These are phyloP conservation scores for Tamias sibiricus DNA, from an alignment of 2,113 vertebrate species.

Conservation along the genomic window DNA sequence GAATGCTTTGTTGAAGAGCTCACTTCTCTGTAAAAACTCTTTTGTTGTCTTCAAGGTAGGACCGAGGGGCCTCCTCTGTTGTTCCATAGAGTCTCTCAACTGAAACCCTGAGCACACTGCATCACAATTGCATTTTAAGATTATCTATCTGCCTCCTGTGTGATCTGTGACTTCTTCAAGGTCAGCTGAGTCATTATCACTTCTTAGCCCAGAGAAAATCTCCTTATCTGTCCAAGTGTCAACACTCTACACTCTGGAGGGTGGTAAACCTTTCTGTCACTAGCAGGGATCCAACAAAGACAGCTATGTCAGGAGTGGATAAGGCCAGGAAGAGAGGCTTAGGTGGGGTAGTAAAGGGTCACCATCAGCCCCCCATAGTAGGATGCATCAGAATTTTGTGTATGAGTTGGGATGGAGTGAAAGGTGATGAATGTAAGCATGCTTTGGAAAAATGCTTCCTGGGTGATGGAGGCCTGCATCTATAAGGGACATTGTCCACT, in stretches of 20 bases:
- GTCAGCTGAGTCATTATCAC: background rate
- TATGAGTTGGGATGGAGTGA: background rate
- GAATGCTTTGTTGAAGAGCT: background rate
- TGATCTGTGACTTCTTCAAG: background rate
- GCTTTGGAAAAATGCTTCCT: background rate
- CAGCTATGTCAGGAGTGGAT: background rate
- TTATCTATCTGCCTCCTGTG: background rate
- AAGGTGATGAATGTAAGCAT: background rate
- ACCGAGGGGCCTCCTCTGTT: too few species aligned
- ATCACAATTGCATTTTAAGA: background rate
- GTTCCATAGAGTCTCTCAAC: too few species aligned
- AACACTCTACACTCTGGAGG: background rate
- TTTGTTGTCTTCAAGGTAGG: background rate
- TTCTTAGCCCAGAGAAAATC: background rate
- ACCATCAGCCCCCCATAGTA: too few species aligned
- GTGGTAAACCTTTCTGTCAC: background rate
- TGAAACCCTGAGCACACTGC: background rate
- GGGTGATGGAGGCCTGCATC: background rate
- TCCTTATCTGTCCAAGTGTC: background rate
- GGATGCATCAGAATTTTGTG: background rate
- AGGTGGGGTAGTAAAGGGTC: background rate
- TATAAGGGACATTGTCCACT: background rate
- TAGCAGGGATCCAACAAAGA: background rate
- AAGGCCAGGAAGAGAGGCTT: background rate
- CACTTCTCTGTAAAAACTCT: background rate